Conservation (phyloP, 2,888 invertebrate genomes). For the Abscondita cerata region DNA sequence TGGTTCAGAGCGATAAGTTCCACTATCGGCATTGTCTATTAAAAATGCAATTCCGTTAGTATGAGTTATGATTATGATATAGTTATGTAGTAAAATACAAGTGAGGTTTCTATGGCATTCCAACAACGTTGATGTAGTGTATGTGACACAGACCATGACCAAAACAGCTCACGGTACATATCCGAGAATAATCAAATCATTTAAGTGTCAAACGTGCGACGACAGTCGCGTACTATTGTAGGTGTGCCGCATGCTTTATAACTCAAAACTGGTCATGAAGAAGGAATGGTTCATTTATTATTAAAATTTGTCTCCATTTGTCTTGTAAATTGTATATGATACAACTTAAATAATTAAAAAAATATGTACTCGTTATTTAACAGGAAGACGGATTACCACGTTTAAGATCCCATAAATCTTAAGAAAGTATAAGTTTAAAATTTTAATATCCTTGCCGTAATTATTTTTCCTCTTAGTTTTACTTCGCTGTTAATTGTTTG, state of each 20-base stretch:
- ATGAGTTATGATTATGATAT: conserved; percentile 11
- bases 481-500: too few species aligned
- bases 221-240: conserved; percentile 32
- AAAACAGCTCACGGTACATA: conserved; percentile 48
- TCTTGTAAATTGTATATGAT: too few species aligned
- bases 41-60: not conserved
- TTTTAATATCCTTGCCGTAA: too few species aligned
- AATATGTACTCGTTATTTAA: too few species aligned
- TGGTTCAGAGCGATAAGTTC: not conserved
- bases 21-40: not conserved
- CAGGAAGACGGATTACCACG: not conserved
- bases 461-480: too few species aligned
- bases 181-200: conserved; percentile 51
- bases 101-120: not conserved
- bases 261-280: not conserved
- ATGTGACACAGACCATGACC: conserved; percentile 49
- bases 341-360: too few species aligned
- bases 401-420: not conserved
- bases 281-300: too few species aligned
- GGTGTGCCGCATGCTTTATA: conserved; percentile 31
- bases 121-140: conserved; percentile 37
- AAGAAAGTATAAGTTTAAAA: too few species aligned
- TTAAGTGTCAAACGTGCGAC: conserved; percentile 49
- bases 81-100: not conserved
- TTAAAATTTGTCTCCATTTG: too few species aligned